Conservation (phyloP, 30 jellyfish, hydroid and myxozoan genomes). For the Rhopilema esculentum region DNA sequence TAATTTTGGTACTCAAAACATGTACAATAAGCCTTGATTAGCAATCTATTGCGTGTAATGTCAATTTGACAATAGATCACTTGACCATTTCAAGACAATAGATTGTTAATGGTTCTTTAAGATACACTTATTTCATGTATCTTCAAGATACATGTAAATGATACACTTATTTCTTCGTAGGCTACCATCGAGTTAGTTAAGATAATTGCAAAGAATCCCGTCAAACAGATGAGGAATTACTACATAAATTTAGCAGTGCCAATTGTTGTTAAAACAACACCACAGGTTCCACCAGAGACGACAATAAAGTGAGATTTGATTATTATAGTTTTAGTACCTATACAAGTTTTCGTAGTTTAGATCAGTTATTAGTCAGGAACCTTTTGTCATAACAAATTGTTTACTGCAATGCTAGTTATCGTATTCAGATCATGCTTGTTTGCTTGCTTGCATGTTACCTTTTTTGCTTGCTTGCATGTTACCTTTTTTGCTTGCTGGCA, state of each 20-base stretch:
- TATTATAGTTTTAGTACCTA: neutral
- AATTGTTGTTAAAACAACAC: conserved; percentile 72
- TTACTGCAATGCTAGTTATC: no score
- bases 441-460: neutral
- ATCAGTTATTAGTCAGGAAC: no score
- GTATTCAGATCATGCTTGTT: no score
- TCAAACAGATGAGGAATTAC: conserved; percentile 77
- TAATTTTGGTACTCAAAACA: no score
- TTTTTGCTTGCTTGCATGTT: neutral
- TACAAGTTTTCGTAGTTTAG: neutral
- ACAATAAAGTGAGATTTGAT: conserved; percentile 67
- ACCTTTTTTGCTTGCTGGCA: neutral
- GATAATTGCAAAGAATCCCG: conserved; percentile 62
- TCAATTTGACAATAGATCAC: no score
- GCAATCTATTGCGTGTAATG: no score
- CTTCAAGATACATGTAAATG: neutral
- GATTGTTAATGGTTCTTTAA: no score
- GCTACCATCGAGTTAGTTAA: conserved; percentile 88
- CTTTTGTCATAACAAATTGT: no score
- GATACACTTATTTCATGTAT: no score
- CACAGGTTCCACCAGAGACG: conserved; percentile 72
- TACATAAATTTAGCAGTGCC: conserved; percentile 89
- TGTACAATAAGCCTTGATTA: no score
- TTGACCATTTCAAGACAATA: no score
- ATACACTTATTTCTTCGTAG: conserved; percentile 21